phyloP scores from a whole-genome alignment of 92 coral and sea anemone genomes.

The Zoanthus gigantus region DNA sequence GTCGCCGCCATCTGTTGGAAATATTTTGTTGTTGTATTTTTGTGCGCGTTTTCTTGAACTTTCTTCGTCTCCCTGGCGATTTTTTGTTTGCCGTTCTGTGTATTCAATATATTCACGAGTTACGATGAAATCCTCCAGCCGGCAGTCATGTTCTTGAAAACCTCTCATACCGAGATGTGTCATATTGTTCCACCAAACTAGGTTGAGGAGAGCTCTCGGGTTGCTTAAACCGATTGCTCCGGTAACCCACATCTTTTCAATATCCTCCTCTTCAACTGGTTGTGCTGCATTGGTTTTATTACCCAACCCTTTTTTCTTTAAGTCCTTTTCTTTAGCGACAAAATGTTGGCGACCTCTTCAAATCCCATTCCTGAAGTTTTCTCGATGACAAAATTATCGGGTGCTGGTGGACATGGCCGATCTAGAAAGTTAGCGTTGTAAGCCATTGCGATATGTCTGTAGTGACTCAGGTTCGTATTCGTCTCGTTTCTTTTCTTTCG shows the following conservation, averaged over 20 bases:
- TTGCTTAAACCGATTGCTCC: conserved; percentile 11
- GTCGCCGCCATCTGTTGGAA: background rate
- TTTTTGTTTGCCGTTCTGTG: background rate
- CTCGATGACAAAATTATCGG: conserved; percentile 34
- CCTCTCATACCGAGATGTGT: conserved; percentile 40
- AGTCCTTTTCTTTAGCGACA: conserved; percentile 21
- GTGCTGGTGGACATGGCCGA: conserved; percentile 4
- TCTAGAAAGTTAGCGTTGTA: conserved; percentile 28
- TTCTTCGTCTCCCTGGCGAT: conserved; percentile 1
- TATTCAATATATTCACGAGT: conserved; percentile 2
- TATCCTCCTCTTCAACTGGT: conserved; percentile 28
- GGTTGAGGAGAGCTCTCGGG: conserved; percentile 36
- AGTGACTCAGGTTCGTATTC: background rate
- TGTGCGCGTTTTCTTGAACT: background rate
- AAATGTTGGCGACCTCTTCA: conserved; percentile 18
- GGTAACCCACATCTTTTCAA: conserved; percentile 38
- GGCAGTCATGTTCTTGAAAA: conserved; percentile 46
- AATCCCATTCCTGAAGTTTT: conserved; percentile 1
- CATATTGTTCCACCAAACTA: conserved; percentile 56
- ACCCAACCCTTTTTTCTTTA: conserved; percentile 18
- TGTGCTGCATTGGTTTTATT: conserved; percentile 29
- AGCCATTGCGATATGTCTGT: background rate
- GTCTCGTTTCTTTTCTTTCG: background rate
- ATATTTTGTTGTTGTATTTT: background rate
- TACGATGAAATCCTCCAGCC: background rate